phyloP scores from a whole-genome alignment of 2,888 invertebrate genomes.

The Drosophila pegasa region DNA sequence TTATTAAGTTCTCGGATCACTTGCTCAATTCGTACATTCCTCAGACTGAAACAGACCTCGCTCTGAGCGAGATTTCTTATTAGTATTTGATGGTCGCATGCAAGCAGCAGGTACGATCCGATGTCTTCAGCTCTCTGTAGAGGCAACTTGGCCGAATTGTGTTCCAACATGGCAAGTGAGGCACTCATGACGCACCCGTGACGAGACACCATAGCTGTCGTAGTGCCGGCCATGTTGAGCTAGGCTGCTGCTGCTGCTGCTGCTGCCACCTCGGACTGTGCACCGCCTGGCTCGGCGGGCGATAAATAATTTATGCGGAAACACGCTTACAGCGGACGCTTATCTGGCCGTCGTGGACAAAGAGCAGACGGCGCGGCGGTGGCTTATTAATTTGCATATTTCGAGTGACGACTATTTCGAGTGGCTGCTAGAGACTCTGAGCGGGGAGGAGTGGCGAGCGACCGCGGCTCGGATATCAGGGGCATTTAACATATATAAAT shows the following conservation, averaged over 20 bases:
- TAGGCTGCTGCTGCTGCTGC: slow-evolving; percentile 14
- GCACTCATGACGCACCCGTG: slow-evolving; percentile 22
- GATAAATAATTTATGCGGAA: slow-evolving; percentile 74
- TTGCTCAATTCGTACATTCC: neutral
- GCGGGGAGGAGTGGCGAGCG: slow-evolving; percentile 28
- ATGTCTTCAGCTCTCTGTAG: neutral
- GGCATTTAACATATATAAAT: slow-evolving; percentile 81
- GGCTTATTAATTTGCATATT: slow-evolving; percentile 58
- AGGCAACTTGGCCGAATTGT: neutral
- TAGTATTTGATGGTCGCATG: neutral
- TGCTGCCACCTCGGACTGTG: slow-evolving; percentile 7
- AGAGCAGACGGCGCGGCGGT: slow-evolving; percentile 22
- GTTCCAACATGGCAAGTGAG: slow-evolving; percentile 11
- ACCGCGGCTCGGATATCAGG: slow-evolving; percentile 62
- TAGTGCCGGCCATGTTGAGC: slow-evolving; percentile 50
- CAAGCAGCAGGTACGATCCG: neutral
- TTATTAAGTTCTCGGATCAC: too few species aligned
- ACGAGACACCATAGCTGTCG: slow-evolving; percentile 39
- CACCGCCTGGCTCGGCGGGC: slow-evolving; percentile 9
- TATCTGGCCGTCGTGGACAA: slow-evolving; percentile 52
- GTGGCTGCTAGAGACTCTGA: slow-evolving; percentile 22
- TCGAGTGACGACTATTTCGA: slow-evolving; percentile 20
- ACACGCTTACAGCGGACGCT: slow-evolving; percentile 75
- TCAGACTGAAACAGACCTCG: too few species aligned
- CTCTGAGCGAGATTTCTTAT: too few species aligned